These are phyloP conservation scores for Mycetomoellerius zeteki DNA, from an alignment of 1,140 invertebrate species.

Conservation along the genomic window DNA sequence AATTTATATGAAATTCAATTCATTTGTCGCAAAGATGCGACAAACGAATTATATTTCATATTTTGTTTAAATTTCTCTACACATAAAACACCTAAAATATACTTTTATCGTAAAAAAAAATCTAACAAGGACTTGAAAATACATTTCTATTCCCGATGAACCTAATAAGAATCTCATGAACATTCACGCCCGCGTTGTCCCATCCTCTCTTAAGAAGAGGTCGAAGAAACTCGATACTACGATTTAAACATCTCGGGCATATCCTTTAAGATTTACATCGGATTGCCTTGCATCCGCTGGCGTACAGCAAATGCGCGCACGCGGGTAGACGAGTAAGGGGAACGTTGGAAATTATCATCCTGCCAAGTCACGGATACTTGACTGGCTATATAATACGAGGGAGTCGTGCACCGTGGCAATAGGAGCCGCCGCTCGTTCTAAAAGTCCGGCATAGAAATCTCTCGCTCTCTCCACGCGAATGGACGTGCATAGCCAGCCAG, in stretches of 20 bases:
- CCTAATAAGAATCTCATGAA: slow-evolving; percentile 13
- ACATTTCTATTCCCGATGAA: background rate
- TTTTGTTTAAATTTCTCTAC: background rate
- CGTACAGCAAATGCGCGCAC: slow-evolving; percentile 22
- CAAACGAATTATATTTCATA: too few species aligned
- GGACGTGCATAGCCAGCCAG: slow-evolving; percentile 11
- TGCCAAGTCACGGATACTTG: slow-evolving; percentile 76
- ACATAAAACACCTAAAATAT: background rate
- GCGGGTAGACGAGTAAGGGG: slow-evolving; percentile 63
- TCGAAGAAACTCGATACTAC: slow-evolving; percentile 12
- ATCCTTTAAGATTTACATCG: slow-evolving; percentile 30
- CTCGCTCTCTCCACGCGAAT: slow-evolving; percentile 50
- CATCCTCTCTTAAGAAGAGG: background rate
- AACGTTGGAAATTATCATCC: slow-evolving; percentile 75
- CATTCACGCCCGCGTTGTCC: background rate
- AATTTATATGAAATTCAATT: background rate
- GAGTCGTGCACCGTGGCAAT: slow-evolving; percentile 66
- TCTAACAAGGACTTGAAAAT: background rate
- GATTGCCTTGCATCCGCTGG: background rate
- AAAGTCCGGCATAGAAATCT: slow-evolving; percentile 63
- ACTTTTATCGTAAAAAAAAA: background rate
- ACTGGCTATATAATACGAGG: slow-evolving; percentile 66
- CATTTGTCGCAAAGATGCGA: background rate
- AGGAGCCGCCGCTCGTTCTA: slow-evolving; percentile 62
- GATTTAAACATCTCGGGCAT: slow-evolving; percentile 30